Percentiles rank a stretch among this genome's conserved stretches.
These are phyloP conservation scores for Melanerpes aurifrons DNA, from an alignment of 2,113 vertebrate genomes.

Conservation along the genomic window DNA sequence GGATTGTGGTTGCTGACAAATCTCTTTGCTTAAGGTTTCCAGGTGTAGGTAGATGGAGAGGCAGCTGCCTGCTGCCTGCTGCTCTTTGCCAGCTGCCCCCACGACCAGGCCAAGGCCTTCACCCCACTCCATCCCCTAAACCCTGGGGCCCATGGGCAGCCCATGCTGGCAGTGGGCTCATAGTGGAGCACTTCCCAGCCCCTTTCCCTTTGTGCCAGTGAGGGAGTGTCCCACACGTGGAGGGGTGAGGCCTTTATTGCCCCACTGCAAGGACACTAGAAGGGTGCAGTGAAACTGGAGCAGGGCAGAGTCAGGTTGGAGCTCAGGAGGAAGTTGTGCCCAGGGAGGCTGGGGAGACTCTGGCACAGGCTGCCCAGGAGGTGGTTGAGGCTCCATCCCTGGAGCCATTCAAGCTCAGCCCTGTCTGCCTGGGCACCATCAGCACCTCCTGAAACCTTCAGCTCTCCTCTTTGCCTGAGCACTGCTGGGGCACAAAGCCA, in stretches of 20 bases:
- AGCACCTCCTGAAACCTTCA: too few relatives aligned
- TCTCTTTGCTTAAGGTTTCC: neutral
- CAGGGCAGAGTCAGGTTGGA: too few relatives aligned
- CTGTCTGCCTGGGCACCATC: too few relatives aligned
- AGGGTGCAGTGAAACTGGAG: too few relatives aligned
- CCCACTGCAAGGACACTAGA: too few relatives aligned
- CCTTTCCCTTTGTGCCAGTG: neutral
- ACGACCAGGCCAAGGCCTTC: neutral
- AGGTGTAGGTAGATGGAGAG: neutral
- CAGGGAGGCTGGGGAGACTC: too few relatives aligned
- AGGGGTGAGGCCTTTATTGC: neutral
- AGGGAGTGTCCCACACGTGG: fast-evolving
- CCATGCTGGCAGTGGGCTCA: fast-evolving
- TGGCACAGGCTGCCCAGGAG: too few relatives aligned
- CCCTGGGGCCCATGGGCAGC: fast-evolving
- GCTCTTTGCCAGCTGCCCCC: neutral
- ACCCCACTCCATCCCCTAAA: neutral
- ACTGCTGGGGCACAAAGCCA: too few relatives aligned
- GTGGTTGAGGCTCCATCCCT: too few relatives aligned
- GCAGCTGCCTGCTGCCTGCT: neutral
- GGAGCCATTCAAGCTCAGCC: too few relatives aligned
- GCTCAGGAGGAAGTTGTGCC: too few relatives aligned
- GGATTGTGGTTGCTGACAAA: neutral
- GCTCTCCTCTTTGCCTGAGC: too few relatives aligned
- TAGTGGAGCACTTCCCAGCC: neutral